Evolutionary conservation across 2,113 vertebrate species (phyloP), one percentile per base, ranked within the genome.

Genomic region (Buteo buteo): DNA sequence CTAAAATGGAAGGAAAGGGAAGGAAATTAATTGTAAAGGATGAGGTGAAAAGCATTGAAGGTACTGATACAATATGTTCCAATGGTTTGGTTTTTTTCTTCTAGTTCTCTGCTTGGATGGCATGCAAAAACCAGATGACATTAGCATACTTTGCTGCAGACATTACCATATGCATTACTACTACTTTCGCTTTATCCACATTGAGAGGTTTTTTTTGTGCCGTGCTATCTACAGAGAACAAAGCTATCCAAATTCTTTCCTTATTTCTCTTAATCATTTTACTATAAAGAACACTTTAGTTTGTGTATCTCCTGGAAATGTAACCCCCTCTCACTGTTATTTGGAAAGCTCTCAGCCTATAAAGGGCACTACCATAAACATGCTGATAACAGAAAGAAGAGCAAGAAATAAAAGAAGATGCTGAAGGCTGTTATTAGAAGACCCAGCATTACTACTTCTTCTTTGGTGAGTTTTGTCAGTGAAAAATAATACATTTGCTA

Each of bases 151-250:
- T 49, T 47, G 40, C 73, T 87, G 31, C 17, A 31, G 57, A 67
- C 47, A 76, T 65, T 71, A 47, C 38, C 47, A 89, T 72, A 81
- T 45, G 40, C 28, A 61, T 64, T 72, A 58, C 20, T 50, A 19
- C 9, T 16, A 16, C 36, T 71, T 88, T 61, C 13, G 31, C 11
- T 72, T 65, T 49, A 72, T 61, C 21, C 45, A 8, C 3, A 2
- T 4, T 10, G 15, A 66, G 24, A 1, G 0, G 0, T 5, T 36
- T 47, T 36, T 47, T 90, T 71, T 66, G 29, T 78, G n/a, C 13
- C 4, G 3, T 36, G 29, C 11, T 66, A 29, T 40, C 57, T 79
- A 31, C 21, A 31, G 19, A 86, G 12, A 74, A 32, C 29, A 61
- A 86, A 81, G 29, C 29, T 44, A 72, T 45, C 1, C 0, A 64